Base-by-base conservation (phyloP, 1,140 invertebrate species). In the Dinoponera quadriceps region DNA sequence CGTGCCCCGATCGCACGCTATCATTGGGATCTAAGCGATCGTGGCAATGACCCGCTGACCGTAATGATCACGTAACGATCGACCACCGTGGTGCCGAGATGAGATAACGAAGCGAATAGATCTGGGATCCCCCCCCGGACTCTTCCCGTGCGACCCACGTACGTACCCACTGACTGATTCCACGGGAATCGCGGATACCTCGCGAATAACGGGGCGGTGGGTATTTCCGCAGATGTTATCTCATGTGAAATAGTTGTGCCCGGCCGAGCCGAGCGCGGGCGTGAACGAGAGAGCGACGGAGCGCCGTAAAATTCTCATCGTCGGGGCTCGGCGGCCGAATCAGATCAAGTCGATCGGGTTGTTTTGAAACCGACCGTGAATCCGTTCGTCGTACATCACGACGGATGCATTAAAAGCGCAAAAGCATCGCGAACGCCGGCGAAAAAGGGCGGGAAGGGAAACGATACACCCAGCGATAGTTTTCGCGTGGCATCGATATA, bases 61-160 rank as follows among this genome's bases (percentile, higher is more conserved):
- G 88, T 89, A 89, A 89, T 86, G 87, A 88, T 88, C 88, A 72
- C 73, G 87, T 88, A 89, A 89, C 87, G 87, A 89, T 86, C 88
- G 88, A 80, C 87, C 87, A 84, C 87, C 87, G 66, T 51, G 54
- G 63, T 84, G 87, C 72, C 60, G 7, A 80, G 82, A 89, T 82
- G 88, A 89, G 88, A 84, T 89, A 89, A 88, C 88, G 85, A 88
- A 84, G 63, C 55, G 62, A 71, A 77, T 71, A 88, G 88, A 86
- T 88, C 86, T 77, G 84, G 87, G 83, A 88, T 88, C 73, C 63
- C 83, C n/a, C n/a, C n/a, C n/a, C n/a, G n/a, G 60, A 78, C 66
- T 78, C 38, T 44, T 44, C 38, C 85, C 71, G 83, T 84, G 83
- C 59, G 75, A 88, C 85, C 66, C n/a, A n/a, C n/a, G 68, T 75